Base-by-base conservation (phyloP, 2,888 invertebrate genomes). In the Abrostola tripartita region DNA sequence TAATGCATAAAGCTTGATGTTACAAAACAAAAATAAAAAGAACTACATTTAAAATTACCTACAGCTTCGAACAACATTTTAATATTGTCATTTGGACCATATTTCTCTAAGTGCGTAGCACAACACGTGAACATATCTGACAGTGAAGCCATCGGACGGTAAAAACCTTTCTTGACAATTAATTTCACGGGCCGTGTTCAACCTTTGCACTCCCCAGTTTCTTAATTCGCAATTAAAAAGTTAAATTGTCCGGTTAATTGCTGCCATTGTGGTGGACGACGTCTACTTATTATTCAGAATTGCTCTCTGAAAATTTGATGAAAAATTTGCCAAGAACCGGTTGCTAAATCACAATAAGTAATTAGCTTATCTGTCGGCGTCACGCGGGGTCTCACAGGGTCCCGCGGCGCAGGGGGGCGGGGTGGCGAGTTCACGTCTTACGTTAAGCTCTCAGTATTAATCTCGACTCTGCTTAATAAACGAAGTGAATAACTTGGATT, bases 191-290 rank as follows among this genome's bases (percentile, higher is more conserved):
- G 78, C 83, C 84, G 83, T 86, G 88, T 86, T 85, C 88, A 88
- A 91, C 90, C 91, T 92, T 90, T 88, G 88, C 86, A 88, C 88
- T 89, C 85, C 82, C 83, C 84, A 86, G 85, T 89, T 90, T 90
- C 91, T 91, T 91, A 90, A 92, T 90, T 90, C 89, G 88, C 89
- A 92, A 93, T 92, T 92, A 90, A 92, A 92, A 92, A 91, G 92
- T 92, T 92, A 92, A 93, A 93, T 93, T 91, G 90, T 92, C 90
- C 90, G 89, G 90, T 92, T 91, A 93, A 93, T 92, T 90, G 89
- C 90, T 83, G 85, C 87, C 87, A 91, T 92, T 92, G 92, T 90
- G 91, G 89, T 88, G 87, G 88, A 86, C 88, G 88, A 83, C 86
- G 88, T 87, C 88, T 88, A 83, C 86, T 86, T 89, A 88, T 91